These are phyloP conservation scores for Erpobdella octoculata DNA, from an alignment of 2,888 invertebrate genomes.

Conservation along the genomic window DNA sequence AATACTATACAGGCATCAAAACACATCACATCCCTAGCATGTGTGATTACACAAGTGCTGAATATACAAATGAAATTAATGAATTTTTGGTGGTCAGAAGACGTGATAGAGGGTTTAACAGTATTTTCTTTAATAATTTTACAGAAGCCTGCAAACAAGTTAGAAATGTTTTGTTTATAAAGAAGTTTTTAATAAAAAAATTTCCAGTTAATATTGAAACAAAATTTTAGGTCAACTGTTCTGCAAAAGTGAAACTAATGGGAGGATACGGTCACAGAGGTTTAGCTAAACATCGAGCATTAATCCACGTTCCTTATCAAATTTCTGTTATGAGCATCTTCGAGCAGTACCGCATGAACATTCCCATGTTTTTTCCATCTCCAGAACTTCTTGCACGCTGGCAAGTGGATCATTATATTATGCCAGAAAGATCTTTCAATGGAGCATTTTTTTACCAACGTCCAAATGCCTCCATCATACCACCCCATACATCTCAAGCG, in stretches of 20 bases:
- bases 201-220: neutral
- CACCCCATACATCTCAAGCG: slow-evolving; percentile 36
- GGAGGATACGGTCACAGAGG: slow-evolving; percentile 21
- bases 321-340: slow-evolving; percentile 34
- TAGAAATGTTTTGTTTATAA: neutral
- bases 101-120: slow-evolving; percentile 15
- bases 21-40: slow-evolving; percentile 16
- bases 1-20: slow-evolving; percentile 21
- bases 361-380: slow-evolving; percentile 34
- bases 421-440: slow-evolving; percentile 31
- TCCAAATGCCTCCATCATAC: slow-evolving; percentile 43
- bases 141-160: neutral
- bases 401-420: slow-evolving; percentile 31
- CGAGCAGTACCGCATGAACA: slow-evolving; percentile 36
- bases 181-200: neutral
- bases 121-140: neutral
- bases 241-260: neutral
- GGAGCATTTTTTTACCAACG: slow-evolving; percentile 17
- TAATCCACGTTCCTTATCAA: slow-evolving; percentile 33
- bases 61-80: slow-evolving; percentile 1
- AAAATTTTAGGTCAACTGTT: neutral
- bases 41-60: slow-evolving; percentile 19
- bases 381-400: slow-evolving; percentile 30
- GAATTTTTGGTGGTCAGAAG: slow-evolving; percentile 5
- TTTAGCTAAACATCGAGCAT: slow-evolving; percentile 26